phyloP scores from a whole-genome alignment of 1,140 invertebrate species.

The Planococcus citri region DNA sequence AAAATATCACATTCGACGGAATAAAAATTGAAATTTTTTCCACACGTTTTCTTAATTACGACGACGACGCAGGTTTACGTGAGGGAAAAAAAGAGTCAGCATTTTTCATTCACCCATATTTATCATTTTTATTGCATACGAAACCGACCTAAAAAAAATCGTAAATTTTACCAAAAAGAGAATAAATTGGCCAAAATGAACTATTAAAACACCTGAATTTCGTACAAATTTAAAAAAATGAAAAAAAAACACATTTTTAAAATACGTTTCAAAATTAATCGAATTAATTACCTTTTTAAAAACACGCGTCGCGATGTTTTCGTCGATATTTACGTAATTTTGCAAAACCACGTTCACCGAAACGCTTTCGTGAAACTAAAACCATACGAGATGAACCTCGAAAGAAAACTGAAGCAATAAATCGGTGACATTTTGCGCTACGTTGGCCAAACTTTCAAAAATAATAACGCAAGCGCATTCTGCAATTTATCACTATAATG shows the following conservation, averaged over 20 bases:
- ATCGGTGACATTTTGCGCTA: background rate
- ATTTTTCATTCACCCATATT: too few relatives aligned
- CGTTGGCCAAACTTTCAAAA: background rate
- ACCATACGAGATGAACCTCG: background rate
- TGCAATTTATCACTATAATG: background rate
- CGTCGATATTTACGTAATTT: background rate
- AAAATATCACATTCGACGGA: too few relatives aligned
- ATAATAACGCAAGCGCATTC: background rate
- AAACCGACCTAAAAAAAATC: too few relatives aligned
- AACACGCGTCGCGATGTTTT: background rate
- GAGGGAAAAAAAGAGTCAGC: too few relatives aligned
- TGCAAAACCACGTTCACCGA: background rate
- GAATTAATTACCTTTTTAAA: background rate
- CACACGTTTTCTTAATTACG: too few relatives aligned
- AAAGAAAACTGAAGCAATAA: background rate
- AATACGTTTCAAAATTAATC: background rate
- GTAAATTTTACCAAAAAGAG: too few relatives aligned
- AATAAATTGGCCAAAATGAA: too few relatives aligned
- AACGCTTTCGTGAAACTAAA: background rate
- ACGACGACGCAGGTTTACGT: too few relatives aligned
- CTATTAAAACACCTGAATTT: too few relatives aligned
- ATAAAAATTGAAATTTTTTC: too few relatives aligned
- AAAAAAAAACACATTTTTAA: background rate
- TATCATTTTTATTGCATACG: too few relatives aligned
- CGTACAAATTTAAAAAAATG: too few relatives aligned